These are phyloP conservation scores for Geodia barretti DNA, from an alignment of 37 sponge, comb jelly and placozoan species.

Conservation along the genomic window DNA sequence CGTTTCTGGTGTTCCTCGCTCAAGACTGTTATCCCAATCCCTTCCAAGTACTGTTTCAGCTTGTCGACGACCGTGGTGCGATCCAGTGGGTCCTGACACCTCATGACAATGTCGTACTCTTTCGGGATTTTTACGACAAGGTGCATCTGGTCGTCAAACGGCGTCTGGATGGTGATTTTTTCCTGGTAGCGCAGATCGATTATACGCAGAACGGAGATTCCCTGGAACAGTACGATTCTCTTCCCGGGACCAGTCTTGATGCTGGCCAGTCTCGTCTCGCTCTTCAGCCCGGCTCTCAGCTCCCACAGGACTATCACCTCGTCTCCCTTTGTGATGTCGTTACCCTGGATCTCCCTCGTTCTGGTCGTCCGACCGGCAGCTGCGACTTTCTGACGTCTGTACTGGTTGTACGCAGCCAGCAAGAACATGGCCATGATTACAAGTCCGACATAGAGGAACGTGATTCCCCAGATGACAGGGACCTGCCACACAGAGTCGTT, in stretches of 20 bases:
- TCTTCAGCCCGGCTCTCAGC: conserved; percentile 56
- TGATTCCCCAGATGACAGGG: conserved; percentile 70
- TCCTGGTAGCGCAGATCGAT: conserved; percentile 71
- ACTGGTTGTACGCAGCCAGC: conserved; percentile 65
- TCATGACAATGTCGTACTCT: conserved; percentile 72
- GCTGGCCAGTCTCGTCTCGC: conserved; percentile 53
- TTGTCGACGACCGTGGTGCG: conserved; percentile 60
- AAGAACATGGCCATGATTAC: conserved; percentile 63
- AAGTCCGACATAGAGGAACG: conserved; percentile 69
- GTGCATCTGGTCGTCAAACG: conserved; percentile 53
- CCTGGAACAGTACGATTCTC: conserved; percentile 46
- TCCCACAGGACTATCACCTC: conserved; percentile 63
- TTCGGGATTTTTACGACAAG: conserved; percentile 69
- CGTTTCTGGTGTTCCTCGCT: conserved; percentile 63
- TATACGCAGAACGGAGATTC: conserved; percentile 34
- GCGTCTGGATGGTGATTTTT: conserved; percentile 45
- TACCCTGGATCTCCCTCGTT: conserved; percentile 61
- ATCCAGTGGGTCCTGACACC: conserved; percentile 38
- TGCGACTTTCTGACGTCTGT: conserved; percentile 39
- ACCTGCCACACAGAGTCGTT: conserved; percentile 53
- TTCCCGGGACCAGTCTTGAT: conserved; percentile 75
- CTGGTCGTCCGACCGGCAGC: conserved; percentile 37
- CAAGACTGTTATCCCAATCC: conserved; percentile 38
- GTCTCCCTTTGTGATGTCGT: conserved; percentile 48
- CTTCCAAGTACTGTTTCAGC: conserved; percentile 58